Base-by-base conservation (phyloP, 2,797 vertebrate species). In the Artibeus lituratus region DNA sequence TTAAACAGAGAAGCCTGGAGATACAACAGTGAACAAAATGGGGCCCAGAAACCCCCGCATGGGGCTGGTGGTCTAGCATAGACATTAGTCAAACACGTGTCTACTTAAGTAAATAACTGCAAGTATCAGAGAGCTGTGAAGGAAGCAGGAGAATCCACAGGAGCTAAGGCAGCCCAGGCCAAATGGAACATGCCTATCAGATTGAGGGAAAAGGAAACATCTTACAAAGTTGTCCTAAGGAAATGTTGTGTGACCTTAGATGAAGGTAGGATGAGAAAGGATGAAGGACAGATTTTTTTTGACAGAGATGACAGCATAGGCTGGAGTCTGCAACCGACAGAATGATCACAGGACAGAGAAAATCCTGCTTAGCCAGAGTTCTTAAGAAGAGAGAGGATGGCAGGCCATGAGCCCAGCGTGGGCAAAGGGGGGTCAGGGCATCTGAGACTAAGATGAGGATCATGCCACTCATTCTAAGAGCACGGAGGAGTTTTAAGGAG, bases 101-200 rank as follows among this genome's bases (percentile, higher is more conserved):
- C 49, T 47, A 32, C 55, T 84, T 69, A 53, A 59, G 35, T 15
- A 62, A 85, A 86, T 88, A 26, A 85, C 1, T 72, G 15, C 59
- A 69, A 53, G 8, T 39, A 82, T 51, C 42, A 86, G 86, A 24
- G 62, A 22, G 1, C 6, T 77, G 1, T 57, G 10, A 82, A 55
- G 22, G 19, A 62, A 26, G 15, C 5, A 65, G 15, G 57, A 24
- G 32, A 77, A 49, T 9, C 5, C 18, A 14, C 3, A 67, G 22
- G 5, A 51, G 10, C 37, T 10, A 22, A 55, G 32, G 24, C 2
- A 62, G 1, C 21, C 29, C 37, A n/a, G 0, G 57, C 1, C 1
- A 69, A 59, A 29, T 62, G 21, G 19, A 76, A 62, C 0, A 10
- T 1, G 26, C 0, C 55, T 37, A 7, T 5, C 21, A 5, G 15